Conservation (phyloP, 2,113 vertebrate species). For the Pollachius pollachius region DNA sequence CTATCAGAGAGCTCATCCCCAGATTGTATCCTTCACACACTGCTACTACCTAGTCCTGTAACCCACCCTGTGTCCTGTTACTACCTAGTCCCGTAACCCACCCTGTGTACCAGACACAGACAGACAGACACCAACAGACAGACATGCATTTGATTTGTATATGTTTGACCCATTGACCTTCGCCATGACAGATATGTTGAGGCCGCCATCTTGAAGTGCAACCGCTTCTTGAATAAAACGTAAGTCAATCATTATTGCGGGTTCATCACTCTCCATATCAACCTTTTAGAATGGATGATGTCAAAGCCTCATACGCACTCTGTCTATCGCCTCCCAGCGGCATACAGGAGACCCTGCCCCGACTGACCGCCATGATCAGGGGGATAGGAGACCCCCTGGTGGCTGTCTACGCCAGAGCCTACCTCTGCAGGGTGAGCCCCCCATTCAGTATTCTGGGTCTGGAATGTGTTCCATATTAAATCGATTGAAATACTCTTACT, state of each 20-base stretch:
- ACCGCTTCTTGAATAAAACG: slow-evolving; percentile 88
- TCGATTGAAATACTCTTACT: too few species aligned
- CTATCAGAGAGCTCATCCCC: slow-evolving; percentile 95
- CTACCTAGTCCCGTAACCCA: too few species aligned
- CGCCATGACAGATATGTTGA: slow-evolving; percentile 86
- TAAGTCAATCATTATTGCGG: slow-evolving; percentile 63
- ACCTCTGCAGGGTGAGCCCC: slow-evolving; percentile 89
- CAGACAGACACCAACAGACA: background rate
- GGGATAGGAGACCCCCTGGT: slow-evolving; percentile 96
- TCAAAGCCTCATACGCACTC: background rate
- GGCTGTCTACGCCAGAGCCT: slow-evolving; percentile 92
- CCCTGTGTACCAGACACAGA: background rate
- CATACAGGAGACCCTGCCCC: slow-evolving; percentile 89
- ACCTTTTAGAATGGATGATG: background rate
- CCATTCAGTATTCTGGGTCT: background rate
- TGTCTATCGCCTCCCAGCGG: slow-evolving; percentile 72
- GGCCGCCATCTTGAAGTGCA: slow-evolving; percentile 94
- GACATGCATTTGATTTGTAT: background rate
- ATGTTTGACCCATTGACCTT: slow-evolving; percentile 66
- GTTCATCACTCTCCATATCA: background rate
- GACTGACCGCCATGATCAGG: slow-evolving; percentile 88
- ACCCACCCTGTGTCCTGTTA: too few species aligned
- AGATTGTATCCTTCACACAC: slow-evolving; percentile 87
- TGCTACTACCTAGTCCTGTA: too few species aligned
- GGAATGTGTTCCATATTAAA: background rate